Conservation (phyloP, 1,140 invertebrate genomes). For the Drosophila yakuba region DNA sequence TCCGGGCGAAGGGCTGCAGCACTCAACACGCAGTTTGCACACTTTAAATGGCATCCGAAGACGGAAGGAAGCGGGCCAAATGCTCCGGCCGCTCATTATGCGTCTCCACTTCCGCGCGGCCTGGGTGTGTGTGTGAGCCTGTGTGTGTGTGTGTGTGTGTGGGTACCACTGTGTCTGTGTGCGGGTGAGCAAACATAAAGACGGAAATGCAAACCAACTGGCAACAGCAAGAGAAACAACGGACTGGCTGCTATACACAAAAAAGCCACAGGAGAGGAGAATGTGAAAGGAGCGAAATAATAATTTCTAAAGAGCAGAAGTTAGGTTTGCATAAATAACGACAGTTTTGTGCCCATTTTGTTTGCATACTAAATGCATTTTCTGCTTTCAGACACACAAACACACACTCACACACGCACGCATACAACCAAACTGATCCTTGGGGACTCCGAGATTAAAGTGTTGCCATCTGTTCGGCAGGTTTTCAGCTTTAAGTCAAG, state of each 20-base stretch:
- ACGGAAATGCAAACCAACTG: constrained; percentile 74
- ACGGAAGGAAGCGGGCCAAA: constrained; percentile 69
- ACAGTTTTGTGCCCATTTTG: constrained; percentile 72
- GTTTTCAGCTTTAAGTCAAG: constrained; percentile 2
- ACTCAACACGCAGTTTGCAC: constrained; percentile 6
- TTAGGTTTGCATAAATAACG: constrained; percentile 80
- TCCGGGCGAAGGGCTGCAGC: constrained; percentile 20
- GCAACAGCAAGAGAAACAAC: constrained; percentile 64
- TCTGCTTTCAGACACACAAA: constrained; percentile 42
- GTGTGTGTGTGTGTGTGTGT: constrained; percentile 1
- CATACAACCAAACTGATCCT: constrained; percentile 3
- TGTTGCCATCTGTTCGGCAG: constrained; percentile 31
- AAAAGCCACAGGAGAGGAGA: constrained; percentile 33
- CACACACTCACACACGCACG: constrained; percentile 19
- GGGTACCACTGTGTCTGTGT: constrained; percentile 19
- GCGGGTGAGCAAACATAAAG: constrained; percentile 67
- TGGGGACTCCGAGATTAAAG: constrained; percentile 31
- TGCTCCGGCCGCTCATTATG: constrained; percentile 64
- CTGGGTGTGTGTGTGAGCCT: neutral
- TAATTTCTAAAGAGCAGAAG: constrained; percentile 81
- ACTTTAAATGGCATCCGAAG: constrained; percentile 46
- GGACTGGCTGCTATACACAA: constrained; percentile 20
- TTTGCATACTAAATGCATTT: constrained; percentile 71
- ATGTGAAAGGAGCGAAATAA: constrained; percentile 67
- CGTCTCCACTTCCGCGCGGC: constrained; percentile 31